phyloP scores from a whole-genome alignment of 2,797 vertebrate genomes.

The Denticeps clupeoides region DNA sequence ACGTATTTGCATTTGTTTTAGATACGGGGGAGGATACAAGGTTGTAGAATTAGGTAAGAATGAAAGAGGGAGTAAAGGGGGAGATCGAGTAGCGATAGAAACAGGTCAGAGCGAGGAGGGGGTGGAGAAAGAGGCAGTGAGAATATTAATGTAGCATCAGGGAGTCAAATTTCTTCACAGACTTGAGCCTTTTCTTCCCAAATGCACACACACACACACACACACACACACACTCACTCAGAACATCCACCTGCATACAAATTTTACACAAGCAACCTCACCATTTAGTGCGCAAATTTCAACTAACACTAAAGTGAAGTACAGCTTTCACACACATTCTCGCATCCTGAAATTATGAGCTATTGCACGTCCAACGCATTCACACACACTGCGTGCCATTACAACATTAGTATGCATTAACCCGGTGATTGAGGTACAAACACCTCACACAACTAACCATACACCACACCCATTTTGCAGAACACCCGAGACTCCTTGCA shows the following conservation, averaged over 20 bases:
- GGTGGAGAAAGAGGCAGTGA: conserved; percentile 34
- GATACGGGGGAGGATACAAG: not conserved
- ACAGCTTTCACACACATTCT: too few species aligned
- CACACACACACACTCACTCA: conserved; percentile 14
- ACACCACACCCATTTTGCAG: too few species aligned
- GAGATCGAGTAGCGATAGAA: conserved; percentile 25
- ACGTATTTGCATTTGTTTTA: not conserved
- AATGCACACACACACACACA: conserved; percentile 7
- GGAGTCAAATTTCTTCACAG: conserved; percentile 47
- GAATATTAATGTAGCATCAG: conserved; percentile 61
- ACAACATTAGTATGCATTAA: too few species aligned
- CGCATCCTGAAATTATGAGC: too few species aligned
- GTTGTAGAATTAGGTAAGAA: not conserved
- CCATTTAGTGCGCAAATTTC: conserved; percentile 7
- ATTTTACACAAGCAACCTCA: conserved; percentile 16
- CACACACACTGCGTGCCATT: too few species aligned
- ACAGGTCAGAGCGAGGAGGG: not conserved
- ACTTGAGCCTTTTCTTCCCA: conserved; percentile 23
- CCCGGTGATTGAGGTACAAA: too few species aligned
- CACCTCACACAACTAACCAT: too few species aligned
- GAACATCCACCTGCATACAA: conserved; percentile 7
- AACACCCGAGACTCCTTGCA: too few species aligned
- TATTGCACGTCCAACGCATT: too few species aligned
- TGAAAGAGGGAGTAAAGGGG: conserved; percentile 31
- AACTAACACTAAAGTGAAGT: too few species aligned